A percentile compares a stretch with the other conserved stretches of the same genome.
Conservation (phyloP, 2,113 vertebrate species). For the Chascanopsetta lugubris region DNA sequence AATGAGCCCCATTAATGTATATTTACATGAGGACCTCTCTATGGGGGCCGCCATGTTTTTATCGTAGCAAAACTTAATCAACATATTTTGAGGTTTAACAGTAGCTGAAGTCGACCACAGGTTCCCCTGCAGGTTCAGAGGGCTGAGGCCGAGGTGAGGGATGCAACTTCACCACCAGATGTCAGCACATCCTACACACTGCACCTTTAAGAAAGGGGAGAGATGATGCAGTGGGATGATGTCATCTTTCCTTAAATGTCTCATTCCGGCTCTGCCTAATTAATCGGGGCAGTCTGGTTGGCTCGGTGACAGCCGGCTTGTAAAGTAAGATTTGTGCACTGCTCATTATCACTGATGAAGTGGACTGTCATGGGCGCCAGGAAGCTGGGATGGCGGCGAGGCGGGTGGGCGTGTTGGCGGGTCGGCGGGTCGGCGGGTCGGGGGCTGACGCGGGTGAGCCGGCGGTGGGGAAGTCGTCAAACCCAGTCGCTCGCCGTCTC, state of each 20-base stretch:
- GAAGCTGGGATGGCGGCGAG: constrained; percentile 61
- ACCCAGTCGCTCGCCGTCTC: constrained; percentile 63
- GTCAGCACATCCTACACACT: no score
- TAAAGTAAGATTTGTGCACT: constrained; percentile 77
- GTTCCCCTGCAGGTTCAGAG: no score
- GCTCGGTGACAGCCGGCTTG: constrained; percentile 78
- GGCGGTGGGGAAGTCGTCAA: constrained; percentile 65
- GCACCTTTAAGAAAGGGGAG: no score
- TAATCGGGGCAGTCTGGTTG: constrained; percentile 73
- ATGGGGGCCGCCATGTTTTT: no score
- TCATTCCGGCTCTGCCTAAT: constrained; percentile 75
- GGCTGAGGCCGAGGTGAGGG: no score
- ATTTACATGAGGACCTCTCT: no score
- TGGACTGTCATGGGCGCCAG: constrained; percentile 71
- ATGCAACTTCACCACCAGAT: no score
- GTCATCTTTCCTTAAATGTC: constrained; percentile 58
- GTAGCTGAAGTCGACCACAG: no score
- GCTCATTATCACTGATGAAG: constrained; percentile 80
- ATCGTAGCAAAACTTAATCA: no score
- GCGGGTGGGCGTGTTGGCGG: constrained; percentile 69
- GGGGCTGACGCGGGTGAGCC: constrained; percentile 71
- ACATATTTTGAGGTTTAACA: no score
- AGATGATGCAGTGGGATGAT: constrained; percentile 61
- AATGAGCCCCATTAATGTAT: no score
- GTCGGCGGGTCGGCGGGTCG: constrained; percentile 59